Evolutionary conservation across 2,113 vertebrate genomes (phyloP).

Genomic region (Piprites chloris): DNA sequence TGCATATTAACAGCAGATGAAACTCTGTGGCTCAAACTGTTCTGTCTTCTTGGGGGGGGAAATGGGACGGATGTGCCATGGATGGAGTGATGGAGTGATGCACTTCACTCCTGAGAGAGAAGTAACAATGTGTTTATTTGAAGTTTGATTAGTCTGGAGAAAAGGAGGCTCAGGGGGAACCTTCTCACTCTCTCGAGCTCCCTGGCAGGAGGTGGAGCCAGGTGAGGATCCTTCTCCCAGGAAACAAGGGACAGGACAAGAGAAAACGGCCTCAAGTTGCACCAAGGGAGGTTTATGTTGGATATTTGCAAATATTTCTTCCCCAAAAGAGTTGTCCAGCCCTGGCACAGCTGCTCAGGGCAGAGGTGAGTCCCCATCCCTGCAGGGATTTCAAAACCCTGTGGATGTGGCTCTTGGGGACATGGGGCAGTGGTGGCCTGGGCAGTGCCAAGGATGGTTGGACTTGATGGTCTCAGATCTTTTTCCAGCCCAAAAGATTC

Average conservation of each 20-base stretch:
- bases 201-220: background rate
- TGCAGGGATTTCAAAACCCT: no score
- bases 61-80: background rate
- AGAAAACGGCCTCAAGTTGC: background rate
- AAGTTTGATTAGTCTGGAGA: background rate
- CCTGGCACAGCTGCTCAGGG: background rate
- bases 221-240: background rate
- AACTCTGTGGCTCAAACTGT: background rate
- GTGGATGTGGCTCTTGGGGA: background rate
- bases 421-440: accelerated
- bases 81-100: background rate
- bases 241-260: background rate
- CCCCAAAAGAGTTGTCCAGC: background rate
- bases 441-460: background rate
- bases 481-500: background rate
- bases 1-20: background rate
- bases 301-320: background rate
- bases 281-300: background rate
- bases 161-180: background rate
- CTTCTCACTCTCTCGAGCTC: background rate
- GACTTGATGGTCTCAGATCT: accelerated
- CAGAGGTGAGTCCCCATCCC: accelerated
- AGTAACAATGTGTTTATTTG: accelerated
- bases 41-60: background rate
- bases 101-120: background rate